Evolutionary conservation across 1,140 invertebrate genomes (phyloP).

Genomic region (Eubasilissa regina): DNA sequence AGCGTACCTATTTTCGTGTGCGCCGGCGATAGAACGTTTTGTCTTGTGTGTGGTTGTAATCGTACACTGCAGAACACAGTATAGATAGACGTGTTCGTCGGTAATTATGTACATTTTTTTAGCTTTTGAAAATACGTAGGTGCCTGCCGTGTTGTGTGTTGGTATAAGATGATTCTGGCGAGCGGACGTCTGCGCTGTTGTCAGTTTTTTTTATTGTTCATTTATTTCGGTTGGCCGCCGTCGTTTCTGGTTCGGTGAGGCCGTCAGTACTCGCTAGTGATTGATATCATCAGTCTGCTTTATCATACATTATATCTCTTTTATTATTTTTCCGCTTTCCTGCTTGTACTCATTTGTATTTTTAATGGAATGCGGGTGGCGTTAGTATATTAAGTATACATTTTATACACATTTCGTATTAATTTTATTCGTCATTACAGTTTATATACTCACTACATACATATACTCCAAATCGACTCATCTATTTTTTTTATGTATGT

Average conservation of each 20-base stretch:
- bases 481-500: too few relatives aligned
- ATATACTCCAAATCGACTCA: too few relatives aligned
- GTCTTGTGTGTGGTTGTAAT: not conserved
- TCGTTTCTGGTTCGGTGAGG: slow-evolving; percentile 19
- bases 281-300: slow-evolving; percentile 1
- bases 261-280: not conserved
- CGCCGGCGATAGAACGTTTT: not conserved
- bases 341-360: slow-evolving; percentile 2
- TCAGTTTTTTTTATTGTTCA: slow-evolving; percentile 17
- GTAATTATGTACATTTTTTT: slow-evolving; percentile 38
- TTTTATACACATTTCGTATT: too few relatives aligned
- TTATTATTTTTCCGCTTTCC: slow-evolving; percentile 7
- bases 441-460: not conserved
- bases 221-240: slow-evolving; percentile 34
- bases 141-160: slow-evolving; percentile 19
- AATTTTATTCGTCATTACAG: too few relatives aligned
- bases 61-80: slow-evolving; percentile 20
- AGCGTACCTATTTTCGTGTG: slow-evolving; percentile 33
- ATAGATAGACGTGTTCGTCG: not conserved
- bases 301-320: slow-evolving; percentile 1
- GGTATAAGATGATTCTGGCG: slow-evolving; percentile 37
- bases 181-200: slow-evolving; percentile 38
- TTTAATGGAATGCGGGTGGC: slow-evolving; percentile 6
- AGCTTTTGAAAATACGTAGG: slow-evolving; percentile 38
- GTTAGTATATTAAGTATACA: not conserved